Percentiles rank a stretch among this genome's conserved stretches.
Evolutionary conservation across 2,113 vertebrate genomes (phyloP).

Genomic region (Poeciliopsis prolifica): DNA sequence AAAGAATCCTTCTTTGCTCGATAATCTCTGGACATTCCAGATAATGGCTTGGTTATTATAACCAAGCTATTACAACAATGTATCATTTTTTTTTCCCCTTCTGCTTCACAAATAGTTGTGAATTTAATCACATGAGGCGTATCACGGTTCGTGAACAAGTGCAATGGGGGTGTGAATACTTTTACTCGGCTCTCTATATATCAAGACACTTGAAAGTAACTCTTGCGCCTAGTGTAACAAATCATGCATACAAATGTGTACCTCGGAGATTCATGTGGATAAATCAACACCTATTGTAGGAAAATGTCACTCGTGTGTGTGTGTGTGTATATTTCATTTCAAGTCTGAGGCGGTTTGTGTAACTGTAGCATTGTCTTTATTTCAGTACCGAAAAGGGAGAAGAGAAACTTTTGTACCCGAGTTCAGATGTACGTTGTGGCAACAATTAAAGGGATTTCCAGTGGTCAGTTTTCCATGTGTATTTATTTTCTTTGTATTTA

Average conservation of each 20-base stretch:
- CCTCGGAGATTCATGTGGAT: constrained; percentile 21
- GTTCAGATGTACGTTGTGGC: constrained; percentile 65
- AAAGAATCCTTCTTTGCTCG: too few relatives aligned
- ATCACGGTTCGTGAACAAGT: background rate
- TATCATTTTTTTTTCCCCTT: too few relatives aligned
- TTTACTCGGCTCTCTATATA: background rate
- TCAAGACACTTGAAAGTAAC: constrained; percentile 31
- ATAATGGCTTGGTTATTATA: too few relatives aligned
- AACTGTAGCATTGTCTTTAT: constrained; percentile 64
- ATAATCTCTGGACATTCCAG: too few relatives aligned
- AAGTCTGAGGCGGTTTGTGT: constrained; percentile 38
- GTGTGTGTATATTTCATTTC: constrained; percentile 43
- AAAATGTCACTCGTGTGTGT: constrained; percentile 23
- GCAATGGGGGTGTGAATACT: background rate
- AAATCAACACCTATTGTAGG: constrained; percentile 6
- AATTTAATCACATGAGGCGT: too few relatives aligned
- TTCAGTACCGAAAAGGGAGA: constrained; percentile 62
- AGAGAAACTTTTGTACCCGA: constrained; percentile 67
- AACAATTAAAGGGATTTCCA: constrained; percentile 72
- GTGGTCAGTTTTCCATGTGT: constrained; percentile 13
- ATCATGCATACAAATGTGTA: constrained; percentile 1
- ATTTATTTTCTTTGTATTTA: background rate
- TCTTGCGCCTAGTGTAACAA: constrained; percentile 1
- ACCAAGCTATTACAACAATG: too few relatives aligned
- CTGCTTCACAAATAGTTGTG: too few relatives aligned